Conservation (phyloP, 2,888 invertebrate genomes). For the Geophilus truncorum region DNA sequence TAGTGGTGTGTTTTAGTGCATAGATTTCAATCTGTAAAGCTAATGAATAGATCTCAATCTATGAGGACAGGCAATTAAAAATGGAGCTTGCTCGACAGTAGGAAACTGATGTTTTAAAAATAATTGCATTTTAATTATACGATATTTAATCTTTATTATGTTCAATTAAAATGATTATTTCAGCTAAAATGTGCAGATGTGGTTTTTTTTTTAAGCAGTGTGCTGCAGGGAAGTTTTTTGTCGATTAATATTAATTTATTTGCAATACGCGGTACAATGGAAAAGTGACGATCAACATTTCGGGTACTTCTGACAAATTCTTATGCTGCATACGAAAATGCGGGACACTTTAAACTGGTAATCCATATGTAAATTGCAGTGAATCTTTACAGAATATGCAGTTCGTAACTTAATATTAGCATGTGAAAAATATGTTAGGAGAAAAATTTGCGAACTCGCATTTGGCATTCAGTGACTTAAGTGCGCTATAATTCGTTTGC, state of each 20-base stretch:
- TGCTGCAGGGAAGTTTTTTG: no score
- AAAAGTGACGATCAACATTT: no score
- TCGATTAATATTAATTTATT: no score
- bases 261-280: no score
- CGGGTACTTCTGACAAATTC: no score
- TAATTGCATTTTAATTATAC: not conserved
- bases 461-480: conserved; percentile 5
- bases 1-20: not conserved
- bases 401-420: not conserved
- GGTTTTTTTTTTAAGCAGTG: no score
- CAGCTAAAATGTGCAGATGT: no score
- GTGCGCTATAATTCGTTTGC: conserved; percentile 9
- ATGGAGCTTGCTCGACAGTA: not conserved
- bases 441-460: not conserved
- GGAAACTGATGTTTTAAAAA: not conserved
- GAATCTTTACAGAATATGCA: not conserved
- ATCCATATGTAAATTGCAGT: not conserved
- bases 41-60: not conserved
- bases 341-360: not conserved
- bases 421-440: not conserved
- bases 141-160: not conserved
- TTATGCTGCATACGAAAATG: not conserved
- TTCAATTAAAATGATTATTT: no score
- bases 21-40: not conserved
- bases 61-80: not conserved